Evolutionary conservation across 2,113 vertebrate species (phyloP), one percentile per base, ranked within the genome.

Genomic region (Pseudonaja textilis): DNA sequence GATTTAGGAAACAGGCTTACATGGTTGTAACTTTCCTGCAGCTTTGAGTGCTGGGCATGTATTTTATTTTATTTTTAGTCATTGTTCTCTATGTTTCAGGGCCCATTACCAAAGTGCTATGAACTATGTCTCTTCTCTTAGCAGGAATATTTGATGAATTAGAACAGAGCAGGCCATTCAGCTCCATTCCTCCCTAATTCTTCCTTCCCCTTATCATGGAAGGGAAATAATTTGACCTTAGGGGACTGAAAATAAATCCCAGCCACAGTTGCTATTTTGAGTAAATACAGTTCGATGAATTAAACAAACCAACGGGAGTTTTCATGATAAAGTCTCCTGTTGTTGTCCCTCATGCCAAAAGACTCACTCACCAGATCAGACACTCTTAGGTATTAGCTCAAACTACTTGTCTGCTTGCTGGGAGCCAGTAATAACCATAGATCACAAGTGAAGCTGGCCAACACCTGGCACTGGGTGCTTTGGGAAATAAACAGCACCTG

Each of bases 171-270:
- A 88, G 87, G 34, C 94, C n/a, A 22, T 45, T 42, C 39, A 0
- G 7, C 86, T 47, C 93, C 25, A 29, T 92, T 86, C 12, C 0
- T 85, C 93, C 94, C 88, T 56, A 56, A 92, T 94, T 91, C 91
- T 90, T 93, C 96, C 95, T 92, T 86, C 5, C 90, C 57, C 55
- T 88, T 93, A 93, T n/a, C 9, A 14, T 34, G 54, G 74, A 93
- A 91, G 8, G 94, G 93, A 96, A 97, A 96, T 94, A 97, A 95
- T 57, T 90, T 96, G 95, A 95, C 96, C 95, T 90, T 81, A 95
- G 95, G 95, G 94, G 14, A 93, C 94, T 94, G 94, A 56, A 95
- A 96, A 95, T 95, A 90, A 94, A 93, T 57, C 1, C 26, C 3
- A 3, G 92, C 26, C 81, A 59, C 74, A 29, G 91, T 92, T 87